Base-by-base conservation (phyloP, 1,140 invertebrate species). In the Sminthurinus signatus region DNA sequence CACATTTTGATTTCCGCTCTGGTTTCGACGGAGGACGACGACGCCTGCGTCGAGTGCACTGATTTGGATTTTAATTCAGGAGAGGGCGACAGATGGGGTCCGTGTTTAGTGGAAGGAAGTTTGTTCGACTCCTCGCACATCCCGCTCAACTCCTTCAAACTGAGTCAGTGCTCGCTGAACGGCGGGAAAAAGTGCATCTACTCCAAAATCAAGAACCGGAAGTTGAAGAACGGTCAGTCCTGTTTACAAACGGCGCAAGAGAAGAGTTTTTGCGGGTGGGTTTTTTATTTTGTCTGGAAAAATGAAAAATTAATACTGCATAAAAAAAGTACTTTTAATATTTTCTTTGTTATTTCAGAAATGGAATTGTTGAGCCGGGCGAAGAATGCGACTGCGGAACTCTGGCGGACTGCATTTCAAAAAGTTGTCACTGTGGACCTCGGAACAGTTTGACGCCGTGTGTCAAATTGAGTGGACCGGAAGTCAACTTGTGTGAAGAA, bases 361-460 rank as follows among this genome's bases (percentile, higher is more conserved):
- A 8, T 44, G 57, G 57, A 10, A 60, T 60, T 32, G 27, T 48
- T 27, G 57, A 60, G 29, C 36, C 19, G 5, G 57, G 43, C 15
- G 57, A 60, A 23, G 57, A 60, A 48, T 60, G 57, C 42, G 57
- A 60, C 42, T 60, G 57, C 29, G 57, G 57, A 44, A 60, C 4
- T n/a, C 44, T 60, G 43, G 43, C 57, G 23, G 23, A 36, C 17
- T 60, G 57, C 28, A 19, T 17, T 3, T 10, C 25, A 23, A 15
- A 60, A 14, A n/a, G 43, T 15, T 60, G 57, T 23, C 10, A 14
- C 23, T 60, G 57, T 60, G 43, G 57, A 23, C 57, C 57, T 10
- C 39, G 57, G 15, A 44, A 39, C 10, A 42, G 57, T 3, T 19
- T 19, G 17, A 21, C 23, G 21, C 57, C 57, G 10, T 60, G 57